Evolutionary conservation across 2,888 invertebrate genomes (phyloP).

Genomic region (Plebejus anna): DNA sequence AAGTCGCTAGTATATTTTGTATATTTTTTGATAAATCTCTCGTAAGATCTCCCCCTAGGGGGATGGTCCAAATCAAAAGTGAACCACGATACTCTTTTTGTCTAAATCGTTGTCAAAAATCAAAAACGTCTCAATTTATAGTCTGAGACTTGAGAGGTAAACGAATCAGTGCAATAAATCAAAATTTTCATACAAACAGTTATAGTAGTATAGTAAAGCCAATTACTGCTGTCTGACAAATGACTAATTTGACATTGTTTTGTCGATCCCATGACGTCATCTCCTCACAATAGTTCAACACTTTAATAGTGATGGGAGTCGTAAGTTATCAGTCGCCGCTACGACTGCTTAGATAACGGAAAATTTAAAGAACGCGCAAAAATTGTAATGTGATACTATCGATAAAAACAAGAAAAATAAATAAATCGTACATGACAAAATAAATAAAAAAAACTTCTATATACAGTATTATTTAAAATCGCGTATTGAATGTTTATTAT

Average conservation of each 20-base stretch:
- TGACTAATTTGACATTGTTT: conserved; percentile 15
- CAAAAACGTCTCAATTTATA: too few relatives aligned
- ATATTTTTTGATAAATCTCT: too few relatives aligned
- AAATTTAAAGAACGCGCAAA: neutral
- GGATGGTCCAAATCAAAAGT: too few relatives aligned
- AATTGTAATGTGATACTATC: neutral
- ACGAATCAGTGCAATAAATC: too few relatives aligned
- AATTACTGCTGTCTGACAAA: neutral
- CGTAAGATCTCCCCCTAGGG: too few relatives aligned
- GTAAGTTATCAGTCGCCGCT: neutral
- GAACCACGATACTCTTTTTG: too few relatives aligned
- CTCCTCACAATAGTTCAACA: conserved; percentile 4
- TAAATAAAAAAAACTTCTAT: neutral
- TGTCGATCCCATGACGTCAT: conserved; percentile 15
- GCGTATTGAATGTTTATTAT: too few relatives aligned
- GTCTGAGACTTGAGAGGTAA: too few relatives aligned
- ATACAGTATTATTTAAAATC: neutral
- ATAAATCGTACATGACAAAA: neutral
- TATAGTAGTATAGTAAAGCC: too few relatives aligned
- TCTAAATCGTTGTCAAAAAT: too few relatives aligned
- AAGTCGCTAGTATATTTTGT: too few relatives aligned
- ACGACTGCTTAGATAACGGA: neutral
- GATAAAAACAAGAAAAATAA: neutral
- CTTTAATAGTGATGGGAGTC: conserved; percentile 8
- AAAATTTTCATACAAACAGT: too few relatives aligned